Evolutionary conservation across 2,797 vertebrate genomes (phyloP).

Genomic region (Morus bassanus): DNA sequence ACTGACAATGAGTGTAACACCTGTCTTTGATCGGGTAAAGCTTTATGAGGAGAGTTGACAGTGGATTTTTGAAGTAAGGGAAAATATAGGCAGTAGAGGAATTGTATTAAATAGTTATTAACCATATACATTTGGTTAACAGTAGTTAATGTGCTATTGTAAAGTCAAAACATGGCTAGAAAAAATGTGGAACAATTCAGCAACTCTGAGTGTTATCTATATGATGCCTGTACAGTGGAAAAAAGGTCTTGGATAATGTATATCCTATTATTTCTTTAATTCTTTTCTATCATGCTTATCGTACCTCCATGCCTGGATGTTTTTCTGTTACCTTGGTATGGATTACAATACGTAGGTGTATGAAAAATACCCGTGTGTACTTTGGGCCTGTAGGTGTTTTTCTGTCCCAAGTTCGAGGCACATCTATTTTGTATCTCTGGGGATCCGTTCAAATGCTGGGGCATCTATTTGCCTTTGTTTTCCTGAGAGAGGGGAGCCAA

Average conservation of each 20-base stretch:
- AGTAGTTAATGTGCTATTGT: background rate
- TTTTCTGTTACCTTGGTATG: background rate
- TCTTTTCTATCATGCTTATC: background rate
- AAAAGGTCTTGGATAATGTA: background rate
- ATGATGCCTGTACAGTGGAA: background rate
- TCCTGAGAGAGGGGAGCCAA: background rate
- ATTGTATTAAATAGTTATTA: background rate
- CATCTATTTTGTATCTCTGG: background rate
- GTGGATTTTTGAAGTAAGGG: background rate
- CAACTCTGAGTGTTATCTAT: background rate
- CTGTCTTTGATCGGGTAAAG: background rate
- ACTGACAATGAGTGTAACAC: background rate
- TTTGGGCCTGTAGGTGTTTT: background rate
- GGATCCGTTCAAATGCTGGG: fast-evolving
- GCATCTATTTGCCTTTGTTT: background rate
- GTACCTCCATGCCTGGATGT: background rate
- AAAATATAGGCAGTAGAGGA: background rate
- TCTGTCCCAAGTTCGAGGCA: background rate
- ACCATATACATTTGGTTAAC: background rate
- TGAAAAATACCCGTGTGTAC: fast-evolving
- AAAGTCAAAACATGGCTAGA: background rate
- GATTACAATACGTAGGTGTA: background rate
- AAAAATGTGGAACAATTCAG: background rate
- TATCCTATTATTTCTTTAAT: background rate
- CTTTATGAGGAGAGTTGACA: background rate